A percentile compares a stretch with the other conserved stretches of the same genome.
phyloP scores from a whole-genome alignment of 2,797 vertebrate genomes.

The Caiman crocodilus region DNA sequence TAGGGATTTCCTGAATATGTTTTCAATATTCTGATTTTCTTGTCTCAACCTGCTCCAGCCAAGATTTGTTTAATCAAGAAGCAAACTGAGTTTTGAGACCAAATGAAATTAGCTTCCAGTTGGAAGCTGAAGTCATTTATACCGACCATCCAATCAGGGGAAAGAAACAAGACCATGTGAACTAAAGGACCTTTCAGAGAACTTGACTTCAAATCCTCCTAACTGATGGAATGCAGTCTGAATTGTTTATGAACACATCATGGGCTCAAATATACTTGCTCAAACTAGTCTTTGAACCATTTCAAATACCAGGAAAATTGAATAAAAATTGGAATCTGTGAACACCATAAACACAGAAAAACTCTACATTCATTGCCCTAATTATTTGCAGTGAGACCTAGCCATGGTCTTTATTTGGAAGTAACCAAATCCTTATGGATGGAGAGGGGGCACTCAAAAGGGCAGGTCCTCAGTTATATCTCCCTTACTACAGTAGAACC shows the following conservation, averaged over 20 bases:
- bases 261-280: not conserved
- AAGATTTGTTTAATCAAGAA: not conserved
- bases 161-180: not conserved
- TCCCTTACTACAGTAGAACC: not conserved
- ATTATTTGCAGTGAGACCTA: not conserved
- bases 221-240: not conserved
- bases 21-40: not conserved
- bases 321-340: not conserved
- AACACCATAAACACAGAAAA: not conserved
- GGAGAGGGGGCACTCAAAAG: not conserved
- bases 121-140: not conserved
- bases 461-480: rapidly evolving
- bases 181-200: not conserved
- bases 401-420: rapidly evolving
- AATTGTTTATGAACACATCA: not conserved
- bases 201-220: not conserved
- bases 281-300: not conserved
- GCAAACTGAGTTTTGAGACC: not conserved
- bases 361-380: not conserved
- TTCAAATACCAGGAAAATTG: not conserved
- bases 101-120: not conserved
- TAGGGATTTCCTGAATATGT: not conserved
- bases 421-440: not conserved
- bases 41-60: not conserved
- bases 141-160: not conserved